Base-by-base conservation (phyloP, 2,888 invertebrate genomes). In the Nemurella pictetii region DNA sequence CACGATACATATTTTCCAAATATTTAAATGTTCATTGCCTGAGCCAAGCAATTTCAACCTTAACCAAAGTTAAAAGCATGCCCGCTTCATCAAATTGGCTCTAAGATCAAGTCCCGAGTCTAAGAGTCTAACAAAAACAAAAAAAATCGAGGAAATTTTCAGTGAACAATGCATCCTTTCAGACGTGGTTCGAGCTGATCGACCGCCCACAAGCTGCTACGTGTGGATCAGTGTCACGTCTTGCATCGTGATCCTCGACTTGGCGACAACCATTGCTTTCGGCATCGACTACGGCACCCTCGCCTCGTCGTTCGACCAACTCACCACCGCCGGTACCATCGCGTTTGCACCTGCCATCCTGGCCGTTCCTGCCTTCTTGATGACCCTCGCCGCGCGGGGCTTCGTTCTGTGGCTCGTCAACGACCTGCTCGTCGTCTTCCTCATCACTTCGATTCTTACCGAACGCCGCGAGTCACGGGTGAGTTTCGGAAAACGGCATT, bases 371-470 rank as follows among this genome's bases (percentile, higher is more conserved):
- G 83, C 80, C 15, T n/a, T 85, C 7, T 30, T 86, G 85, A 85
- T 85, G 86, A 32, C 80, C 3, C 3, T 86, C 32, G 73, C 84
- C 0, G 84, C 84, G 0, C 27, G 86, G n/a, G 86, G 86, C 0
- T 85, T 83, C 75, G 29, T 85, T n/a, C 85, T 86, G 32, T 86
- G 75, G 80, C 2, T 86, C 0, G 25, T 85, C 78, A 86, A 86
- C 78, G 77, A 75, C 27, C 74, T 55, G 15, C 28, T 84, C 28
- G 30, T 84, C 75, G 32, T 74, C n/a, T 84, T 83, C 25, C 30
- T 85, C 12, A 25, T 35, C 28, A 55, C 73, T 0, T 27, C 80
- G 0, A 74, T 36, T 27, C 35, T 36, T 12, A 36, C 15, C 2
- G n/a, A 77, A n/a, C n/a, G 55, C 27, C 55, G 83, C 9, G 28